Evolutionary conservation across 53 echinoderm and acorn worm genomes (phyloP).

Genomic region (Apostichopus leukothele): DNA sequence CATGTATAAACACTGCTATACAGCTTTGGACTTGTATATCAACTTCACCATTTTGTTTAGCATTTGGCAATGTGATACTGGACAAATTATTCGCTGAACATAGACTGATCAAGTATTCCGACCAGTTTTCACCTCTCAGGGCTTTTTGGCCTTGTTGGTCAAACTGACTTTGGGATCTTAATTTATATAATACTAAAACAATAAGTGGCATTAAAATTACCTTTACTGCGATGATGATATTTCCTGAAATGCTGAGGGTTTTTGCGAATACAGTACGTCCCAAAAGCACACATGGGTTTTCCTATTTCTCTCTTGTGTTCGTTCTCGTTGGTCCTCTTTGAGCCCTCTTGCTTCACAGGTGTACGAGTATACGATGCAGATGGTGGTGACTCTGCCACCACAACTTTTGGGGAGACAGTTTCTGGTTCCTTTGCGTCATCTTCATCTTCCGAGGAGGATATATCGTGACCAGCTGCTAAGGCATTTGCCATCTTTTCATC

Average conservation of each 20-base stretch:
- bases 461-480: constrained; percentile 61
- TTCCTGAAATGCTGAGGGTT: constrained; percentile 62
- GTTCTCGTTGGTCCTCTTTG: constrained; percentile 55
- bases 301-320: constrained; percentile 22
- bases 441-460: constrained; percentile 66
- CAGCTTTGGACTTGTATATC: too few species aligned
- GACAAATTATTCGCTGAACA: not conserved
- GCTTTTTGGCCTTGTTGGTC: not conserved
- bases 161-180: too few species aligned
- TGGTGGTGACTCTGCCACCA: not conserved
- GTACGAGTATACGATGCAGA: not conserved
- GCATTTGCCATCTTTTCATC: constrained; percentile 55
- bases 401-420: not conserved
- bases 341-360: constrained; percentile 43
- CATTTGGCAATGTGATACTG: too few species aligned
- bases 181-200: too few species aligned
- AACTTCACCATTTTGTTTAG: too few species aligned
- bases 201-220: not conserved
- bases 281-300: constrained; percentile 63
- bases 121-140: not conserved
- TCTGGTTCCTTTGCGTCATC: not conserved
- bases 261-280: constrained; percentile 68
- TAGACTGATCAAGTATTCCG: not conserved
- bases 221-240: constrained; percentile 50
- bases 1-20: too few species aligned